phyloP scores from a whole-genome alignment of 1,140 invertebrate species.

The Plutomurus gul region DNA sequence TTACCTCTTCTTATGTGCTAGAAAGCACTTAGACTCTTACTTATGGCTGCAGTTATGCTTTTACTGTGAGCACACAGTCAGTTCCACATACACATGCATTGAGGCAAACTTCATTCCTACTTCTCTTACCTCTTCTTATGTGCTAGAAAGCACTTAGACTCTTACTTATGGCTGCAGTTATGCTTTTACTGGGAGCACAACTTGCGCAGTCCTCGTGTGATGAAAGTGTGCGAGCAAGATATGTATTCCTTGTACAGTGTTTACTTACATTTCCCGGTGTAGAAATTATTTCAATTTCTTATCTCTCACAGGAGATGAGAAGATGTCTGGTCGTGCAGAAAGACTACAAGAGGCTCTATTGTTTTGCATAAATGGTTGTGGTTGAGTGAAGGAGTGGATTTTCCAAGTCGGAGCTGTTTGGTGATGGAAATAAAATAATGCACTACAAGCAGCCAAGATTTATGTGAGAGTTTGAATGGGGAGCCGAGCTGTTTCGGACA shows the following conservation, averaged over 20 bases:
- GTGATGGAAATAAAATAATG: constrained; percentile 22
- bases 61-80: too few relatives aligned
- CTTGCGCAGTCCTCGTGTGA: too few relatives aligned
- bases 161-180: too few relatives aligned
- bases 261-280: too few relatives aligned
- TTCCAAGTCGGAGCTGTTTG: background rate
- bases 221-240: background rate
- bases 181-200: too few relatives aligned
- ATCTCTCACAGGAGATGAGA: background rate
- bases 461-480: constrained; percentile 8
- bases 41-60: too few relatives aligned
- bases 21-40: too few relatives aligned
- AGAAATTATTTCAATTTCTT: too few relatives aligned
- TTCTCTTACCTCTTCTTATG: background rate
- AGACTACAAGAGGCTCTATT: background rate
- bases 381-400: constrained; percentile 17
- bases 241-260: too few relatives aligned
- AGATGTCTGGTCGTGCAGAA: background rate
- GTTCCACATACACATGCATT: background rate
- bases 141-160: too few relatives aligned
- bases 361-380: constrained; percentile 19
- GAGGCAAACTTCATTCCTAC: background rate
- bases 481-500: constrained; percentile 15
- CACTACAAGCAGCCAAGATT: background rate
- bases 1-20: background rate